Percentiles rank a stretch among this genome's conserved stretches.
Evolutionary conservation across 2,888 invertebrate species (phyloP).

Genomic region (Drosophila tanythrix): DNA sequence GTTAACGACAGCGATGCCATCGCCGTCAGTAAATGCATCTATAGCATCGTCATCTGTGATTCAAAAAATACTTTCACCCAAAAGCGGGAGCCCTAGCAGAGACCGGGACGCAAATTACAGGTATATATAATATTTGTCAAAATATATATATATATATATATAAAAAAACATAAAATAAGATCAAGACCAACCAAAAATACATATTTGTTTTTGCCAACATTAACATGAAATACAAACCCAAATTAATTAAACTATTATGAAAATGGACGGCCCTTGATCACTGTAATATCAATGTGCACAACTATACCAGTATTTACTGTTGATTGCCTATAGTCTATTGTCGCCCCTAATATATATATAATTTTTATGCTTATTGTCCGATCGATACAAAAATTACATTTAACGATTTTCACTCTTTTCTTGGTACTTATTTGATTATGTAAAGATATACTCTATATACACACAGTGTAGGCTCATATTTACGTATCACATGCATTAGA

Average conservation of each 20-base stretch:
- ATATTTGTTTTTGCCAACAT: not conserved
- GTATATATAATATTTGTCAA: conserved; percentile 84
- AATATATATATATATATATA: not conserved
- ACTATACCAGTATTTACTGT: not conserved
- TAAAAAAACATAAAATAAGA: not conserved
- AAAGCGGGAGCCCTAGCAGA: conserved; percentile 91
- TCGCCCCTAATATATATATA: not conserved
- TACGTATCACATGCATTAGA: not conserved
- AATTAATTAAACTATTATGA: not conserved
- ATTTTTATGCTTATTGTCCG: not conserved
- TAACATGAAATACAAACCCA: not conserved
- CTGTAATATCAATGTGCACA: not conserved
- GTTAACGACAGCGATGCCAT: conserved; percentile 51
- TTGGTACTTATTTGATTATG: not conserved
- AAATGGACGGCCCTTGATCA: not conserved
- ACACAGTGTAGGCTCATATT: not conserved
- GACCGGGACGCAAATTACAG: conserved; percentile 95
- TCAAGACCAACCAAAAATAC: not conserved
- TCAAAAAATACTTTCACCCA: conserved; percentile 89
- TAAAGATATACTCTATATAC: not conserved
- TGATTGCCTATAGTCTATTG: too few species aligned
- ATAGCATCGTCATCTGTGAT: conserved; percentile 80
- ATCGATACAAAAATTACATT: not conserved
- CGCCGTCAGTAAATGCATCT: conserved; percentile 47
- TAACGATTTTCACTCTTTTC: not conserved